These are phyloP conservation scores for Hepsetus odoe DNA, from an alignment of 2,113 vertebrate genomes.

Conservation along the genomic window DNA sequence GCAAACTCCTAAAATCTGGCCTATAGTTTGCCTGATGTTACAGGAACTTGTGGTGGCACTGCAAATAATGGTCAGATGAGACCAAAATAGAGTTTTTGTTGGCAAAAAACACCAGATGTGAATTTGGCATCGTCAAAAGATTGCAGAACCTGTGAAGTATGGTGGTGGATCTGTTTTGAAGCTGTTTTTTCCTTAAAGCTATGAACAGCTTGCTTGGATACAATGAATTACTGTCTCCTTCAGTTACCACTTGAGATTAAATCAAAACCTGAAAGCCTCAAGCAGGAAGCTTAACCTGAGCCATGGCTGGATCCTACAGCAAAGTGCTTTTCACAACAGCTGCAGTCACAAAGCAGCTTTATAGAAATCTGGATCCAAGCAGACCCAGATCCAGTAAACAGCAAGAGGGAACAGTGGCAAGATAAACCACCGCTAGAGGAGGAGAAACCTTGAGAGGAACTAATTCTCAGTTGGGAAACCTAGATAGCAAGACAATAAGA, in stretches of 20 bases:
- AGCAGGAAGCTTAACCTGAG: neutral
- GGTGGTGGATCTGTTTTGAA: neutral
- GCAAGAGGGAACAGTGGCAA: no score
- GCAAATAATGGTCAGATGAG: neutral
- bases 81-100: neutral
- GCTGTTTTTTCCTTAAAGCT: neutral
- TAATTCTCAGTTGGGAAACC: no score
- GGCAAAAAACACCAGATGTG: neutral
- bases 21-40: neutral
- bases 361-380: no score
- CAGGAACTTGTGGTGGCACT: neutral
- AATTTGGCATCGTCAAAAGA: neutral
- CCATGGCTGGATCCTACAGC: neutral
- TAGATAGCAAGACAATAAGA: no score
- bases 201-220: neutral
- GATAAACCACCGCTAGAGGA: no score
- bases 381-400: no score
- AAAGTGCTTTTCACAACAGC: no score
- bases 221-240: neutral
- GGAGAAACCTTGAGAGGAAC: no score
- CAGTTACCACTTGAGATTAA: neutral
- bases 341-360: no score
- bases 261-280: neutral
- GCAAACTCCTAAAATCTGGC: no score
- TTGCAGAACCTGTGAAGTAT: neutral